Evolutionary conservation across 1,140 invertebrate genomes (phyloP), one percentile per base, ranked within the genome.

Genomic region (Chironomus tepperi): DNA sequence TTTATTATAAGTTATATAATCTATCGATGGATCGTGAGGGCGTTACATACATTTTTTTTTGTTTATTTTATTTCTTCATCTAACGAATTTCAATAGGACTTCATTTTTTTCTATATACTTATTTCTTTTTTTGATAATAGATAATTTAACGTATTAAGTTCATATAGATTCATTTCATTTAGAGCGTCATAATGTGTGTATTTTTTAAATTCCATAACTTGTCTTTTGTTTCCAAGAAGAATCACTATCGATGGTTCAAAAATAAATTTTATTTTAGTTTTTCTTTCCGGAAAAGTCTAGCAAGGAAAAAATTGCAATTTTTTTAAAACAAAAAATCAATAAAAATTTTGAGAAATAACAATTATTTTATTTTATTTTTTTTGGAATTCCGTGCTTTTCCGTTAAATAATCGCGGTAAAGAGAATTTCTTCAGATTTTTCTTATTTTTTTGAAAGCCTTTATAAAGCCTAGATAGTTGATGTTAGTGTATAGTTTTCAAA

Each of bases 81-180:
- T 57, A 57, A 57, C 47, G 47, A 57, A 57, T 57, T n/a, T 57
- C 47, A 57, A 57, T 57, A 57, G 47, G 47, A n/a, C n/a, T 57
- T 57, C n/a, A n/a, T 47, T 57, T 57, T 57, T n/a, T 57, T 57
- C 47, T 57, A 57, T 57, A 57, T 57, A 57, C 47, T 57, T 34
- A 34, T 34, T 34, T 34, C 5, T 34, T 34, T 34, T 34, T 34
- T 57, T 57, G 47, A 57, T 57, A 57, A 57, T 57, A 57, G 47
- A 57, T 57, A n/a, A 57, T 57, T 34, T 57, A 57, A 57, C 47
- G 12, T 57, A 57, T 57, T 57, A 57, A 57, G 47, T 57, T 57
- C 47, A 57, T 57, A 57, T 57, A 57, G 47, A n/a, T 57, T 57
- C 47, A 57, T 57, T 57, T 57, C n/a, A 57, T 57, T 57, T 57